Conservation (phyloP, 1,140 invertebrate genomes). For the Leptinotarsa undecemlineata region DNA sequence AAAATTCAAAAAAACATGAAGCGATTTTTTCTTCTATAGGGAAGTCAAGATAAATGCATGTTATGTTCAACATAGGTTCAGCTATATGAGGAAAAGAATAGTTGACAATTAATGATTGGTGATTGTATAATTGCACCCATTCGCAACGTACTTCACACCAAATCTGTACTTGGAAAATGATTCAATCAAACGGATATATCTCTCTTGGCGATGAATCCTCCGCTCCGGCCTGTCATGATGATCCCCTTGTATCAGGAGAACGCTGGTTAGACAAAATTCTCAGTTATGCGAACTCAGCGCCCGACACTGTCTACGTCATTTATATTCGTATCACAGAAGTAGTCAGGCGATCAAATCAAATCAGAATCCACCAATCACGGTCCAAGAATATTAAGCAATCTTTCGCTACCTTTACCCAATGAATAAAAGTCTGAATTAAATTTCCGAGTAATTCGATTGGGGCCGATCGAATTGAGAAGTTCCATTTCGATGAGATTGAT, state of each 20-base stretch:
- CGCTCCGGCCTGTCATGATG: neutral
- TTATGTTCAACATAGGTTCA: too few relatives aligned
- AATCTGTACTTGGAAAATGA: too few relatives aligned
- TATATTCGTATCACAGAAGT: constrained; percentile 45
- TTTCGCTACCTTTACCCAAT: constrained; percentile 24
- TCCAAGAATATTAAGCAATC: constrained; percentile 44
- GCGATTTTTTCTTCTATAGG: too few relatives aligned
- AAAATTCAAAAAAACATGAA: too few relatives aligned
- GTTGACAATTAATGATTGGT: too few relatives aligned
- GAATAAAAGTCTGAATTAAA: constrained; percentile 15
- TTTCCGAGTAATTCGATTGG: constrained; percentile 8
- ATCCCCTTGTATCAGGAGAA: neutral
- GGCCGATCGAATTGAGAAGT: neutral
- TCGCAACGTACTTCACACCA: too few relatives aligned
- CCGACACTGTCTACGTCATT: constrained; percentile 32
- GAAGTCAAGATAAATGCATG: too few relatives aligned
- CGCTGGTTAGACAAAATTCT: neutral
- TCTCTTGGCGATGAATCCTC: too few relatives aligned
- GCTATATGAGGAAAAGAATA: too few relatives aligned
- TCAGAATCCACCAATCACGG: constrained; percentile 46
- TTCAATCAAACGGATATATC: too few relatives aligned
- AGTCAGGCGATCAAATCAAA: constrained; percentile 49
- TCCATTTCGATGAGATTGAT: neutral
- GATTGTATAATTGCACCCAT: too few relatives aligned
- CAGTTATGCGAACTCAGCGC: constrained; percentile 32